A percentile compares a stretch with the other conserved stretches of the same genome.
phyloP scores from a whole-genome alignment of 1,140 invertebrate species.

The Pogonomyrmex californicus region DNA sequence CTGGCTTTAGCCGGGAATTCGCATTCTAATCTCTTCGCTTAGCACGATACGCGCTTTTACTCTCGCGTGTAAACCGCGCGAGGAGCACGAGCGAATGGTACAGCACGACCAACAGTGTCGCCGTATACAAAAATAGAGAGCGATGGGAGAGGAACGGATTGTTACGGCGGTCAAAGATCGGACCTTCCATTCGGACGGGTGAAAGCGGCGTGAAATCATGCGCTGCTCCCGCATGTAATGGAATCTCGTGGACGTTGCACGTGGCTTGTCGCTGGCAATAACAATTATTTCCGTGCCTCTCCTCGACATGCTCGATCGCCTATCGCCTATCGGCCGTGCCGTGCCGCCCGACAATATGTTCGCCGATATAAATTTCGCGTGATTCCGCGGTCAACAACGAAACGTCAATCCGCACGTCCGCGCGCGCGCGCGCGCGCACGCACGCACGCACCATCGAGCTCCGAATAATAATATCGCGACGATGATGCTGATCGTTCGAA shows the following conservation, averaged over 20 bases:
- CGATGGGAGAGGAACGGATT: slow-evolving; percentile 39
- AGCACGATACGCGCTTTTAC: slow-evolving; percentile 1
- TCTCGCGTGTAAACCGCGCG: not conserved
- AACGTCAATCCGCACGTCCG: slow-evolving; percentile 65
- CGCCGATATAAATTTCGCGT: slow-evolving; percentile 69
- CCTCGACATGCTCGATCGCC: slow-evolving; percentile 50
- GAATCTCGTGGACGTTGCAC: slow-evolving; percentile 76
- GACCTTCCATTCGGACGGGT: not conserved
- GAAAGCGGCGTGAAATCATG: slow-evolving; percentile 35
- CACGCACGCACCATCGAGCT: not conserved
- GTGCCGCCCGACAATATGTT: slow-evolving; percentile 20
- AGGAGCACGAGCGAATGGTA: not conserved
- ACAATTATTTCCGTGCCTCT: slow-evolving; percentile 76
- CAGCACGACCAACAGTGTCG: not conserved
- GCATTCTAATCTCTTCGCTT: slow-evolving; percentile 51
- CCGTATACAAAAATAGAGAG: not conserved
- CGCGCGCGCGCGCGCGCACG: not conserved
- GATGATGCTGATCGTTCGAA: slow-evolving; percentile 55
- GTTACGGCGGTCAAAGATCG: slow-evolving; percentile 21
- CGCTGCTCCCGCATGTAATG: slow-evolving; percentile 67
- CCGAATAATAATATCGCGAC: slow-evolving; percentile 66
- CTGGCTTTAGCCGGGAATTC: not conserved
- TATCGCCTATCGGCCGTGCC: slow-evolving; percentile 2
- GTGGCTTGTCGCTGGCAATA: slow-evolving; percentile 77
- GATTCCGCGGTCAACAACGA: slow-evolving; percentile 52